Percentiles rank a stretch among this genome's conserved stretches.
Evolutionary conservation across 1,140 invertebrate genomes (phyloP).

Genomic region (Delia radicum): DNA sequence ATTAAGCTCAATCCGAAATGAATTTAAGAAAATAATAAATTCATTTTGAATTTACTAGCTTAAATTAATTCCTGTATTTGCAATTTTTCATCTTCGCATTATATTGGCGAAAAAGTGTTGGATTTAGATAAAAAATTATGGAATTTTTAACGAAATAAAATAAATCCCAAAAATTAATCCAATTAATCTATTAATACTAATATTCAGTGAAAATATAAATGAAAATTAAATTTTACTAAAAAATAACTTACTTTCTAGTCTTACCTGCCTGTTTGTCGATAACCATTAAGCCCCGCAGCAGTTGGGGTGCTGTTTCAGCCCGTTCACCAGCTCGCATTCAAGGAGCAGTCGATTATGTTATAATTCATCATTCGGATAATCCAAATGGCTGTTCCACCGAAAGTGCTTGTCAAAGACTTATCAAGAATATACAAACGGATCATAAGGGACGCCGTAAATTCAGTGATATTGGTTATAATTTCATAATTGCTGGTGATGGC

Average conservation of each 20-base stretch:
- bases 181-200: too few species aligned
- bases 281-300: slow-evolving; percentile 47
- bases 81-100: too few species aligned
- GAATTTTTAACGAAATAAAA: too few species aligned
- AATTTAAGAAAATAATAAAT: too few species aligned
- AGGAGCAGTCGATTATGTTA: slow-evolving; percentile 66
- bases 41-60: too few species aligned
- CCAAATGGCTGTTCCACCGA: slow-evolving; percentile 60
- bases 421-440: slow-evolving; percentile 62
- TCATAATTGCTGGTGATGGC: slow-evolving; percentile 60
- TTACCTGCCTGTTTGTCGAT: slow-evolving; percentile 30
- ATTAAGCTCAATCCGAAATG: too few species aligned
- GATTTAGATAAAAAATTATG: too few species aligned
- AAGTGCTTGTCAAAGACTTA: slow-evolving; percentile 59
- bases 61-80: too few species aligned
- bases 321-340: slow-evolving; percentile 41
- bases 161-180: too few species aligned
- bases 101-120: too few species aligned
- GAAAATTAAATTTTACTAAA: neutral
- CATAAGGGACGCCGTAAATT: slow-evolving; percentile 64
- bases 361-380: slow-evolving; percentile 73
- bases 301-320: slow-evolving; percentile 44
- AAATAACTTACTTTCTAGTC: slow-evolving; percentile 24
- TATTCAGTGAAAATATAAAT: too few species aligned
- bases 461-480: slow-evolving; percentile 72